Evolutionary conservation across 2,888 invertebrate species (phyloP), one percentile per base, ranked within the genome.

Genomic region (Hyppa rectilinea): DNA sequence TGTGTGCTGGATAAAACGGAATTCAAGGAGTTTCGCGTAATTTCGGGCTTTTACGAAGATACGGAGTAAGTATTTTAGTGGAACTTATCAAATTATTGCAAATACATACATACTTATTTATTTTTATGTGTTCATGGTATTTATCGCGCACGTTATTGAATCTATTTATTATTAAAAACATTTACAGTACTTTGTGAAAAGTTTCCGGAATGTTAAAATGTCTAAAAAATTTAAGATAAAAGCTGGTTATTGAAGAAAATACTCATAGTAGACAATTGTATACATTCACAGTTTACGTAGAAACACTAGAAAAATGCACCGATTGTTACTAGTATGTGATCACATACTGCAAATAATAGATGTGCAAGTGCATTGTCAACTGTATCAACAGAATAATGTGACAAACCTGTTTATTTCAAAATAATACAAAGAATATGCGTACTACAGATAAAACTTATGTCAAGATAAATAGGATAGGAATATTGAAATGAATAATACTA

Each of bases 11-110:
- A 49, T 53, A 43, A 49, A 45, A 64, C 52, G 78, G 78, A 61
- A 78, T 77, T 71, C 29, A 75, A 78, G 64, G 71, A 74, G 71
- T 47, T 71, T 61, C 63, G 43, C 58, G 82, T 85, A 78, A 79
- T 87, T n/a, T n/a, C 87, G 87, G 83, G 86, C 73, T 81, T 74
- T 82, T 75, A 76, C 71, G 69, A 69, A 75, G 76, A 85, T 65
- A 86, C 83, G 56, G 77, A 88, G 91, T 91, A 69, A 91, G 91
- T 91, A 87, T 68, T 77, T 52, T 23, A 17, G 45, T 52, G 26
- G 14, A 55, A 55, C 55, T 66, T 56, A 64, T 60, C 43, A 1
- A 49, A 53, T 80, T 53, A 58, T 50, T 58, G 29, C 0, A 38
- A 55, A 62, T 34, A 20, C 17, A 62, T 34, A 20, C 17, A 2